Evolutionary conservation across 2,888 invertebrate species (phyloP).

Genomic region (Elmis aenea): DNA sequence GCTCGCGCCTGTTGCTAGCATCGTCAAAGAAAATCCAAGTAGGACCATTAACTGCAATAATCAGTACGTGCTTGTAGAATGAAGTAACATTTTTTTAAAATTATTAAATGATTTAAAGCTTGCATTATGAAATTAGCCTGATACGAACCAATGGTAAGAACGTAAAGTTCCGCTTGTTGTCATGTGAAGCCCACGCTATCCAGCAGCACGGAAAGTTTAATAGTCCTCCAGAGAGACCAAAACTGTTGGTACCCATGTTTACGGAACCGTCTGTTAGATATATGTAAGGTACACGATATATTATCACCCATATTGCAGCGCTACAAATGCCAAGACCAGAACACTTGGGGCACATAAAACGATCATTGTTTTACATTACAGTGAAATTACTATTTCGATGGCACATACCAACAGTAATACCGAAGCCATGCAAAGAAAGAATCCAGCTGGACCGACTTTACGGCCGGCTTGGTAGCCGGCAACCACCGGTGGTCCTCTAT

Average conservation of each 20-base stretch:
- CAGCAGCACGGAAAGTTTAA: conserved; percentile 23
- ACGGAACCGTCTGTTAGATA: conserved; percentile 15
- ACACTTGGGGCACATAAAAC: conserved; percentile 17
- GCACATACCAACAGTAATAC: conserved; percentile 20
- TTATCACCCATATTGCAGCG: conserved; percentile 18
- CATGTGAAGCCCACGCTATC: conserved; percentile 24
- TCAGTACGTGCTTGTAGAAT: too few species aligned
- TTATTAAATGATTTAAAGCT: too few species aligned
- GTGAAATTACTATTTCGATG: neutral
- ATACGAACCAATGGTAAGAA: conserved; percentile 21
- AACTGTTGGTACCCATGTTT: conserved; percentile 15
- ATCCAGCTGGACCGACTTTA: conserved; percentile 14
- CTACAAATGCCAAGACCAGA: conserved; percentile 16
- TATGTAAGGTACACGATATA: conserved; percentile 20
- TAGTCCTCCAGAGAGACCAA: conserved; percentile 19
- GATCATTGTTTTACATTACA: conserved; percentile 2
- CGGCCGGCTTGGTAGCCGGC: conserved; percentile 15
- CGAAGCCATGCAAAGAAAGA: conserved; percentile 23
- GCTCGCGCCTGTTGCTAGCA: conserved; percentile 14
- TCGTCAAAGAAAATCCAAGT: conserved; percentile 13
- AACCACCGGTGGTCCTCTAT: conserved; percentile 10
- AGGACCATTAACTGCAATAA: conserved; percentile 17
- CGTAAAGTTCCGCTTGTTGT: conserved; percentile 19
- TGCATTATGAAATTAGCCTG: too few species aligned
- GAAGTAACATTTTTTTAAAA: too few species aligned